Evolutionary conservation across 92 coral and sea anemone genomes (phyloP), one percentile per base, ranked within the genome.

Genomic region (Parazoanthus atlanticus): DNA sequence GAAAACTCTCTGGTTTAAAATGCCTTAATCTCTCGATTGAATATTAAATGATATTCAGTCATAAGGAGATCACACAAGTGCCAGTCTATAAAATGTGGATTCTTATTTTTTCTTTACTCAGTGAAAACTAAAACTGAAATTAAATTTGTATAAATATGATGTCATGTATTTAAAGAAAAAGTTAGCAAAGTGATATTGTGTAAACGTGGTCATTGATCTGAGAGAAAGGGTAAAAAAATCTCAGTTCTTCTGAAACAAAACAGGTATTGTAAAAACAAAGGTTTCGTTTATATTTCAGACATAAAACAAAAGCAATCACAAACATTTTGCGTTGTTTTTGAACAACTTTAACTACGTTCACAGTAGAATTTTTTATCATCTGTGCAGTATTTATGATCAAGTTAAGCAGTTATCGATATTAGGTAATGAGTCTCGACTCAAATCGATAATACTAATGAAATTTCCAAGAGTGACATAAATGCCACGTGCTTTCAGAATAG

Each of bases 11-110:
- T 30, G 10, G 29, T 80, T 56, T 80, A 28, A 80, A 80, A 54
- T 31, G 84, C 64, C 11, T 80, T 80, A 80, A 80, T 80, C 84
- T 33, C 84, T 17, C 71, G 19, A 32, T 5, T 80, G 84, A 80
- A 80, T 80, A 80, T 79, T 54, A 79, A 17, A 49, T 52, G 41
- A 3, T 80, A 52, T 31, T 19, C 58, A 10, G 33, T 30, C 28
- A 80, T 21, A 47, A 31, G 36, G 25, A 12, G 29, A 21, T 54
- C 11, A 7, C 46, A 54, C 21, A 56, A 54, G 17, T 6, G 11
- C 28, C 15, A 28, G 69, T 61, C 69, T 61, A 19, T 56, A 61
- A 23, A 21, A 61, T 21, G 26, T 4, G 3, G 69, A 54, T 54
- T 54, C 64, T 54, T 54, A 0, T 16, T 54, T 61, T 15, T 21